Base-by-base conservation (phyloP, 2,113 vertebrate genomes). In the Phrynosoma blainvillii region DNA sequence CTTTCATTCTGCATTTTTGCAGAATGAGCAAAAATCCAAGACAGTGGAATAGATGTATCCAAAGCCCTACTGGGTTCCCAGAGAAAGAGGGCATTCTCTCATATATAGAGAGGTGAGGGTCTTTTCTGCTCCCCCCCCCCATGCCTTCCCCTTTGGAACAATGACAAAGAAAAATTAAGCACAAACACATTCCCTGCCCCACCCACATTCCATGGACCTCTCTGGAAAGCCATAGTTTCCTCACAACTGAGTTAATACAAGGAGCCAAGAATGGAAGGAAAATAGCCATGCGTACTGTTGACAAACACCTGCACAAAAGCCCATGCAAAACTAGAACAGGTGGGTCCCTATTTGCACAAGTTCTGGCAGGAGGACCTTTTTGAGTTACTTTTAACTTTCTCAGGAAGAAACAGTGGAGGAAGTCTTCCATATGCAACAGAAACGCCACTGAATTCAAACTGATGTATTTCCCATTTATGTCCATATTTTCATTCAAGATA, bases 391-490 rank as follows among this genome's bases (percentile, higher is more conserved):
- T 68, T 14, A 23, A 18, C 23, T 62, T 81, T 62, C 79, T 36
- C 56, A 36, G n/a, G 56, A 12, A 62, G 13, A 27, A 12, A 11
- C 10, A 56, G n/a, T 8, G 9, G 52, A 84, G 74, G 20, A 74
- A 47, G 1, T 11, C 30, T 73, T 73, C 47, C 70, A 84, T 18
- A 32, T 73, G 16, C 18, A 21, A 11, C 40, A 82, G 10, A 36
- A 14, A 21, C 13, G 4, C 5, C 36, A 66, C 36, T 9, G 32
- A 21, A 5, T 40, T 79, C 52, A 16, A n/a, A 10, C 20, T 4
- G 32, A n/a, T 73, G 66, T 54, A 25, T 89, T 89, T 93, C 54
- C 85, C 54, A 87, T 93, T 90, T 76, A 81, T 91, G 70, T 87
- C 87, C 79, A 40, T 88, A 47, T 84, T 59, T n/a, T 90, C 47